Conservation (phyloP, 2,797 vertebrate species). For the Emys orbicularis region DNA sequence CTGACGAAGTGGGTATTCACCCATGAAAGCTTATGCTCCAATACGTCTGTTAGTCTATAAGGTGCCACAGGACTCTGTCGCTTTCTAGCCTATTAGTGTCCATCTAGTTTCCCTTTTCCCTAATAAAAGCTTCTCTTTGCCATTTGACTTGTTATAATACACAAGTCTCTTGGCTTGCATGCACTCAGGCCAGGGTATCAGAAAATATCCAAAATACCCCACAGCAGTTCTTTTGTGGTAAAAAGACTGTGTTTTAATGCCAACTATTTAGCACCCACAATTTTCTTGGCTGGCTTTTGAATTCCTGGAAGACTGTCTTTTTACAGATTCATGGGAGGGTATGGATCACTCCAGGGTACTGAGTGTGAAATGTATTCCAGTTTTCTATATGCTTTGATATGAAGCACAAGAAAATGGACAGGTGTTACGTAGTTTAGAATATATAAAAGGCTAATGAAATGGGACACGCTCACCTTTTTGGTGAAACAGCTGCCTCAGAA, state of each 20-base stretch:
- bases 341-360: background rate
- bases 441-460: background rate
- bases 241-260: background rate
- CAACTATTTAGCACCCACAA: background rate
- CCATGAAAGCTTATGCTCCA: no score
- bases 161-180: background rate
- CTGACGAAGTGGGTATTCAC: no score
- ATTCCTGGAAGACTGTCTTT: slow-evolving; percentile 11
- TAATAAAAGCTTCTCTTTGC: slow-evolving; percentile 2
- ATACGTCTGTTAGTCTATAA: no score
- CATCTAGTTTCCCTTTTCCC: background rate
- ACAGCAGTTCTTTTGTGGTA: background rate
- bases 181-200: background rate
- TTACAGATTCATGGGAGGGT: background rate
- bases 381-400: background rate
- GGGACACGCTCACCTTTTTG: background rate
- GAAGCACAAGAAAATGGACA: slow-evolving; percentile 6
- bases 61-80: no score
- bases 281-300: background rate
- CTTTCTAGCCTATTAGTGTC: no score
- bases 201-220: background rate
- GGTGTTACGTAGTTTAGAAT: background rate
- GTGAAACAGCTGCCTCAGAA: background rate
- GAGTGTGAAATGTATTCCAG: background rate
- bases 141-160: background rate